Percentiles rank a stretch among this genome's conserved stretches.
Evolutionary conservation across 2,888 invertebrate species (phyloP).

Genomic region (Polymixis lichenea): DNA sequence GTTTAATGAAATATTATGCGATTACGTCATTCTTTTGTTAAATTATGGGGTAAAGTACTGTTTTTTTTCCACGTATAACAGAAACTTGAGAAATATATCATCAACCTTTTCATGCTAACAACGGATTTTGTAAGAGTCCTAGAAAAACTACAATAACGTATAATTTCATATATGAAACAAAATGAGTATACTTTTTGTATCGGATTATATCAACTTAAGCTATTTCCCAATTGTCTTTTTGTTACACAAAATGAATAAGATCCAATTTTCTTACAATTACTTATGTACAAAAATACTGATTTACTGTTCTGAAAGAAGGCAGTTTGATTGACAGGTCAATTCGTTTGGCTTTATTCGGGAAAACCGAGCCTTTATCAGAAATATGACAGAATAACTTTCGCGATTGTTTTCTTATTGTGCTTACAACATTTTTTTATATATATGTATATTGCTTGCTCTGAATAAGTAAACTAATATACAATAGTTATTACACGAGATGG

Average conservation of each 20-base stretch:
- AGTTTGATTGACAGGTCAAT: conserved; percentile 68
- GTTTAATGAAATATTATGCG: conserved; percentile 41
- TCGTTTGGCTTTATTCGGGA: conserved; percentile 44
- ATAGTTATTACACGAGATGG: not conserved
- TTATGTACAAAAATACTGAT: conserved; percentile 55
- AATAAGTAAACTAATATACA: no score
- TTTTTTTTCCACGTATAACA: not conserved
- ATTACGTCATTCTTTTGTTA: conserved; percentile 20
- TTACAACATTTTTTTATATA: conserved; percentile 30
- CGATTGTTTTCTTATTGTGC: conserved; percentile 39
- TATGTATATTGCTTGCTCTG: conserved; percentile 20
- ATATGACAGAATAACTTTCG: conserved; percentile 51
- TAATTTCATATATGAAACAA: conserved; percentile 9
- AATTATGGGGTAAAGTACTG: conserved; percentile 8
- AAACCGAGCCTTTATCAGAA: conserved; percentile 55
- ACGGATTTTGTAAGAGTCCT: not conserved
- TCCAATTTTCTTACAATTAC: conserved; percentile 55
- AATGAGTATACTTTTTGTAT: conserved; percentile 7
- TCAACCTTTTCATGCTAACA: not conserved
- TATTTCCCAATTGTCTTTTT: conserved; percentile 38
- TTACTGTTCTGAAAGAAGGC: conserved; percentile 51
- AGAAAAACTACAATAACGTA: conserved; percentile 3
- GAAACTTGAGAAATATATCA: not conserved
- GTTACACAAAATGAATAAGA: conserved; percentile 49
- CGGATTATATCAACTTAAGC: conserved; percentile 28